Conservation (phyloP, 1,140 invertebrate species). For the Temnothorax nylanderi region DNA sequence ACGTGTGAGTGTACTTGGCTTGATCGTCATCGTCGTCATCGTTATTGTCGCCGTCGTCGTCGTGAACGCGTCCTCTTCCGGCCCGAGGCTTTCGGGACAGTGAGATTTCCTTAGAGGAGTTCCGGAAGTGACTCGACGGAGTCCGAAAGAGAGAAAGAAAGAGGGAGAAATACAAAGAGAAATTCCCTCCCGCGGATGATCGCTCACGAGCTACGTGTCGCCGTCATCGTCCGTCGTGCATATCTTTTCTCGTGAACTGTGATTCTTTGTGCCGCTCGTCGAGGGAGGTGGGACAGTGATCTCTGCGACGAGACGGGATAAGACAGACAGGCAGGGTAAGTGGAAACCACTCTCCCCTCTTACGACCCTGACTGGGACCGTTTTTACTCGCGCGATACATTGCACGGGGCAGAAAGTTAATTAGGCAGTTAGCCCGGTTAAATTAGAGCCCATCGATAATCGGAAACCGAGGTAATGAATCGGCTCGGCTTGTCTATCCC, state of each 20-base stretch:
- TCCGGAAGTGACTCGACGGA: constrained; percentile 27
- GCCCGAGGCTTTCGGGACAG: background rate
- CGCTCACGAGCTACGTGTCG: constrained; percentile 12
- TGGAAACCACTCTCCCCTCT: background rate
- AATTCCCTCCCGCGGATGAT: constrained; percentile 31
- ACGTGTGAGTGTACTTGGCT: constrained; percentile 57
- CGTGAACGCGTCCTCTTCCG: constrained; percentile 21
- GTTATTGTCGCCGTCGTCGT: background rate
- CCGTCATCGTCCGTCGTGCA: constrained; percentile 29
- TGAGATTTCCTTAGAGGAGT: background rate
- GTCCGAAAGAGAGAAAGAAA: background rate
- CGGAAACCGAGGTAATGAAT: constrained; percentile 13
- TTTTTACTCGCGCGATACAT: background rate
- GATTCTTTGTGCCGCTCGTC: constrained; percentile 52
- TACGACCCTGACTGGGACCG: background rate
- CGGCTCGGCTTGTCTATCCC: background rate
- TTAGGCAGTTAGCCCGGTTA: constrained; percentile 18
- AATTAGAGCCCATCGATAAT: background rate
- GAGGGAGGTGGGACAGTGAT: constrained; percentile 25
- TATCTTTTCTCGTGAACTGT: constrained; percentile 53
- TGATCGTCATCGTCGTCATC: constrained; percentile 25
- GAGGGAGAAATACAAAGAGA: background rate
- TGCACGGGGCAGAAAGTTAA: background rate
- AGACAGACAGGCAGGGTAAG: constrained; percentile 29
- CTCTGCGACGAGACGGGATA: constrained; percentile 36